These are phyloP conservation scores for Agonopterix arenella DNA, from an alignment of 2,888 invertebrate species.

Conservation along the genomic window DNA sequence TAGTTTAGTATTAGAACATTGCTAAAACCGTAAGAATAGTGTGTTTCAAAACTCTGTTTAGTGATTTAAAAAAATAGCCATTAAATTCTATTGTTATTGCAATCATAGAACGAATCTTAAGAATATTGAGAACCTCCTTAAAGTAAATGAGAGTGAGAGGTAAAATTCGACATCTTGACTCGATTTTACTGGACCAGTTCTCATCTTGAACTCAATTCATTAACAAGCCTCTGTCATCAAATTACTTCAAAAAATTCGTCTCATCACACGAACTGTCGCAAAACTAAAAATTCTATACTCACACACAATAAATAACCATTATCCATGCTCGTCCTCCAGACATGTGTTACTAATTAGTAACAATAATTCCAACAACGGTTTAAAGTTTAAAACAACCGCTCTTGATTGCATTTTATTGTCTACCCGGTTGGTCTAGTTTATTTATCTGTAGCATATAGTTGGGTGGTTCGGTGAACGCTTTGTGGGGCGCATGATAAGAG, in stretches of 20 bases:
- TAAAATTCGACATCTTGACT: too few species aligned
- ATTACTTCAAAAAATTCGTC: not conserved
- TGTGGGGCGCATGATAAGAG: not conserved
- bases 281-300: not conserved
- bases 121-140: too few species aligned
- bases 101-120: too few species aligned
- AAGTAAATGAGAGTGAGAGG: too few species aligned
- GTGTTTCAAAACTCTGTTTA: too few species aligned
- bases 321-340: constrained; percentile 13
- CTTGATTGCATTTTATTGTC: constrained; percentile 71
- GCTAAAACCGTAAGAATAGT: too few species aligned
- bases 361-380: constrained; percentile 37
- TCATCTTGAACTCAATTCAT: too few species aligned
- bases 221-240: too few species aligned
- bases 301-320: not conserved
- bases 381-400: constrained; percentile 37
- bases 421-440: constrained; percentile 54
- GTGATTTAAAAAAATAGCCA: too few species aligned
- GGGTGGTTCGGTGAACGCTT: not conserved
- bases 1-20: too few species aligned
- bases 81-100: too few species aligned
- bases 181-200: too few species aligned
- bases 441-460: constrained; percentile 19
- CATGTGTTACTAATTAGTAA: constrained; percentile 65
- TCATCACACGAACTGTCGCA: not conserved